phyloP scores from a whole-genome alignment of 2,113 vertebrate genomes.

The Ceyx margarethae region DNA sequence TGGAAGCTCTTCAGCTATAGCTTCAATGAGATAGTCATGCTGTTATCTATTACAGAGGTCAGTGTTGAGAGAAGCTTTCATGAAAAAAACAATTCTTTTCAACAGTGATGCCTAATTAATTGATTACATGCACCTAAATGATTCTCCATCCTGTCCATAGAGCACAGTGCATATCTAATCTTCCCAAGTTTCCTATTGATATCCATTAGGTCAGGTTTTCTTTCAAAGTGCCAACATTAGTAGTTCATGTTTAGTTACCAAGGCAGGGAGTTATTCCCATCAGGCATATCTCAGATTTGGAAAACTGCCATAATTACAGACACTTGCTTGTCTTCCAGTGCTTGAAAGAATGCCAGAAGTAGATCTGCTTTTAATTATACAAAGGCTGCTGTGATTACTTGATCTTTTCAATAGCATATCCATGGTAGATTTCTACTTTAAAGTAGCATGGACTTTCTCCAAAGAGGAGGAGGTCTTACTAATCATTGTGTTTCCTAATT shows the following conservation, averaged over 20 bases:
- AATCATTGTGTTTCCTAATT: neutral
- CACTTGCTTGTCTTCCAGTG: conserved; percentile 31
- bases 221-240: neutral
- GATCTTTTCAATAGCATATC: conserved; percentile 26
- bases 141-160: neutral
- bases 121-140: neutral
- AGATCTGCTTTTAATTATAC: conserved; percentile 49
- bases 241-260: conserved; percentile 12
- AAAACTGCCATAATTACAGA: conserved; percentile 36
- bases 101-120: neutral
- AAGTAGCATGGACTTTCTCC: conserved; percentile 33
- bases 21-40: neutral
- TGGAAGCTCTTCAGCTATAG: conserved; percentile 5
- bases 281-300: conserved; percentile 31
- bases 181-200: neutral
- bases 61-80: neutral
- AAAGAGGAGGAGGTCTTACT: conserved; percentile 13
- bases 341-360: conserved; percentile 61
- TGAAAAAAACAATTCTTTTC: neutral
- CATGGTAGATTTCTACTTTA: conserved; percentile 40
- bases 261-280: conserved; percentile 19
- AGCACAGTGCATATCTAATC: neutral
- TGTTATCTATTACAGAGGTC: neutral
- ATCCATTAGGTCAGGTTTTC: neutral
- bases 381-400: conserved; percentile 18